A percentile compares a stretch with the other conserved stretches of the same genome.
Evolutionary conservation across 1,140 invertebrate genomes (phyloP).

Genomic region (Wasmannia auropunctata): DNA sequence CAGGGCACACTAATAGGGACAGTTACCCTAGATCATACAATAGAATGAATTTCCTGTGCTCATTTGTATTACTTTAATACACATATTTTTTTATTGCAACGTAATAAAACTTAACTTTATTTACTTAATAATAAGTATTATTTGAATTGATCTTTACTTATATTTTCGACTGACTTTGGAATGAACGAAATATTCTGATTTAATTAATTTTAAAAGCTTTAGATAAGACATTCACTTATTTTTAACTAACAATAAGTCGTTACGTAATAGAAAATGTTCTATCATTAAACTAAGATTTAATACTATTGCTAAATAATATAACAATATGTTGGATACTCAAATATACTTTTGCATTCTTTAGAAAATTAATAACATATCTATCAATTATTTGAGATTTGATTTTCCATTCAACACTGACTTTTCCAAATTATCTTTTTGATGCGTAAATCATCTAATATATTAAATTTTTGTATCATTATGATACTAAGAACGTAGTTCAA

Average conservation of each 20-base stretch:
- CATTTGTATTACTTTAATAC: neutral
- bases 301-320: neutral
- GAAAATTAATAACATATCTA: neutral
- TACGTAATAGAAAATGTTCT: neutral
- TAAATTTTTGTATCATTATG: neutral
- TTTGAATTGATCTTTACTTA: neutral
- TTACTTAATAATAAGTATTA: neutral
- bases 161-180: neutral
- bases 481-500: neutral
- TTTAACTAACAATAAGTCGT: neutral
- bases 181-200: neutral
- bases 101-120: neutral
- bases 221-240: neutral
- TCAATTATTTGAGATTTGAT: neutral
- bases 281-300: neutral
- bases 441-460: neutral
- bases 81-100: neutral
- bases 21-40: no score
- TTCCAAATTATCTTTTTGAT: neutral
- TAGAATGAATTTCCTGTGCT: neutral
- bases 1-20: no score
- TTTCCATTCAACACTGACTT: neutral
- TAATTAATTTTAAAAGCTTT: neutral
- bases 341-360: neutral
- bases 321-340: neutral